A percentile compares a stretch with the other conserved stretches of the same genome.
phyloP scores from a whole-genome alignment of 2,797 vertebrate genomes.

The Ara ararauna region DNA sequence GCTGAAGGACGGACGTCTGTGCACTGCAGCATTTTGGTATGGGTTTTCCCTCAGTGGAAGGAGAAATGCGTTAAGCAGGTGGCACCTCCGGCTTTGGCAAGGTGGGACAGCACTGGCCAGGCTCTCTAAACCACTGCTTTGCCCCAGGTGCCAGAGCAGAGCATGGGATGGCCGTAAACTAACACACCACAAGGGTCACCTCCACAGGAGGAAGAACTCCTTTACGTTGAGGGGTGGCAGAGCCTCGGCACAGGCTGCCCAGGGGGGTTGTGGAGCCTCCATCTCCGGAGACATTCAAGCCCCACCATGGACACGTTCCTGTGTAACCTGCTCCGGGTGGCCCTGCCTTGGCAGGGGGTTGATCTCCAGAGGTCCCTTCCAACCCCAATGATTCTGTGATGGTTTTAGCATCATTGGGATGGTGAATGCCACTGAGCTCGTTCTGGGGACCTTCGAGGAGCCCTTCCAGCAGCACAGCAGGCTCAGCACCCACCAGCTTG shows the following conservation, averaged over 20 bases:
- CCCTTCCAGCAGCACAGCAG: background rate
- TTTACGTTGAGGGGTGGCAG: background rate
- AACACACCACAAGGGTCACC: background rate
- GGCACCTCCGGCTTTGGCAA: background rate
- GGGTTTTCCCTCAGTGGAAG: background rate
- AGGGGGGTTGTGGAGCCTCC: background rate
- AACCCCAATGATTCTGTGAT: background rate
- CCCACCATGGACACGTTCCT: background rate
- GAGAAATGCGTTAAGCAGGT: background rate
- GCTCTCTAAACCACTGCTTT: background rate
- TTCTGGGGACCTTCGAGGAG: background rate
- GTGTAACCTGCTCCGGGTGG: background rate
- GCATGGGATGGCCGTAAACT: background rate
- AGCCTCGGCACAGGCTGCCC: background rate
- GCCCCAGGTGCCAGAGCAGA: background rate
- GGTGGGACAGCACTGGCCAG: accelerated
- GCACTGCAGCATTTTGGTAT: accelerated
- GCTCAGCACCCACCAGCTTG: background rate
- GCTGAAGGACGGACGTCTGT: background rate
- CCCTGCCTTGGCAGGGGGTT: background rate
- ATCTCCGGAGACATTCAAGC: background rate
- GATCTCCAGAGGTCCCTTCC: background rate
- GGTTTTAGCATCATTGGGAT: background rate
- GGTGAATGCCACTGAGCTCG: accelerated
- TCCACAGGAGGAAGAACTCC: background rate